Base-by-base conservation (phyloP, 2,888 invertebrate genomes). In the Panopea generosa region DNA sequence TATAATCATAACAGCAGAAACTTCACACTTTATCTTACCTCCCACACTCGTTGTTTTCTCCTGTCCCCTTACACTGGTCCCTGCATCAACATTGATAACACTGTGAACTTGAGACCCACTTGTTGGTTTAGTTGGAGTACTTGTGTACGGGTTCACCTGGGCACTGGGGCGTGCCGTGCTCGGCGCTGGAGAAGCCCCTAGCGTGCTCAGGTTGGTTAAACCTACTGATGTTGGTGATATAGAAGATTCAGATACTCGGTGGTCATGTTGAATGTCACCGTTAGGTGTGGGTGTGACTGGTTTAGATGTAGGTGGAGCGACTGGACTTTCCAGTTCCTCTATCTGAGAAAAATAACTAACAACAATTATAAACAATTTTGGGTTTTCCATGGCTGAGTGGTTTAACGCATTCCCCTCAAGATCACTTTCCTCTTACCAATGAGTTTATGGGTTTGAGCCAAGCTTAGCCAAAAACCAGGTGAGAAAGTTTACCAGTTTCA, bases 61-160 rank as follows among this genome's bases (percentile, higher is more conserved):
- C 40, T 70, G 76, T 2, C 83, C 83, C 59, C 89, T 77, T 1
- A 68, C 85, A 69, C 83, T 85, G 60, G 89, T 87, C 24, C 90
- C 90, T 53, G 81, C 84, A 76, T 90, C 90, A 18, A 90, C 89
- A 83, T 82, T 89, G 50, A 90, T 90, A 11, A 90, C 87, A 77
- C 87, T 89, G 71, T 89, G 87, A 6, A 74, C 72, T n/a, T 66
- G 59, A 1, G 38, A 57, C 14, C 55, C 57, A n/a, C 67, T 49
- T 14, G 59, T 33, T 6, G 82, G 72, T 18, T 72, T 65, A 22
- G 70, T 85, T 2, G 77, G 72, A 2, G 77, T 75, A 26, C 70
- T 71, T n/a, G 80, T 79, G 61, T 84, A 86, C 9, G 86, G 86
- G 20, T 78, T 79, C 9, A 84, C 84, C 61, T 85, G 83, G 7